Evolutionary conservation across 35 echinoderm and acorn worm species (phyloP).

Genomic region (Diadema setosum): DNA sequence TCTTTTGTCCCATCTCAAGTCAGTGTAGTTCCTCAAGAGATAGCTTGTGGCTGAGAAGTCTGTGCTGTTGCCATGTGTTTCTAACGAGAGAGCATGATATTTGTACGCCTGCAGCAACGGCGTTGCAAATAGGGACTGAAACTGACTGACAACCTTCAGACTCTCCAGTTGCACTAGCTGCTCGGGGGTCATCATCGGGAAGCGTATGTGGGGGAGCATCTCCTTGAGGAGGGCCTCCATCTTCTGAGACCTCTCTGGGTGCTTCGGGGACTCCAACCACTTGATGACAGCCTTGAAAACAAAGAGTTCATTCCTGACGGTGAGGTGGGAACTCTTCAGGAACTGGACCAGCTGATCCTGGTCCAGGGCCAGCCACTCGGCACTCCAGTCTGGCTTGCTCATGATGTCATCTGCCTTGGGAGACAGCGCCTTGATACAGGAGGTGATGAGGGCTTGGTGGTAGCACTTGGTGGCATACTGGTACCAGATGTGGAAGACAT

Average conservation of each 20-base stretch:
- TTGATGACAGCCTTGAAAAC: slow-evolving; percentile 82
- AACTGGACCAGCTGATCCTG: slow-evolving; percentile 90
- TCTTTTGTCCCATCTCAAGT: slow-evolving; percentile 92
- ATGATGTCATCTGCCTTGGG: slow-evolving; percentile 99
- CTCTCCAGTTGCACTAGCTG: slow-evolving; percentile 78
- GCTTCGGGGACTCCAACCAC: slow-evolving; percentile 86
- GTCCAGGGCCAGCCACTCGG: slow-evolving; percentile 90
- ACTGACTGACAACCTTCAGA: slow-evolving; percentile 54
- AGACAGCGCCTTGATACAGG: slow-evolving; percentile 81
- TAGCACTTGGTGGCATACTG: slow-evolving; percentile 99
- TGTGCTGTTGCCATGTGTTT: slow-evolving; percentile 52
- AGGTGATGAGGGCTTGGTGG: slow-evolving; percentile 72
- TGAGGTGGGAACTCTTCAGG: slow-evolving; percentile 86
- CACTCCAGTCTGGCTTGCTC: slow-evolving; percentile 86
- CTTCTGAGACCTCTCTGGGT: slow-evolving; percentile 61
- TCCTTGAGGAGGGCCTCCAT: slow-evolving; percentile 64
- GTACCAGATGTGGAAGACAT: slow-evolving; percentile 98
- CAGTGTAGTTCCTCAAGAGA: slow-evolving; percentile 91
- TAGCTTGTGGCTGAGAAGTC: slow-evolving; percentile 59
- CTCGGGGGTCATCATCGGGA: slow-evolving; percentile 94
- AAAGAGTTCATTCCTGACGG: slow-evolving; percentile 81
- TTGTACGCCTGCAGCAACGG: slow-evolving; percentile 85
- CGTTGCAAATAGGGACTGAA: slow-evolving; percentile 51
- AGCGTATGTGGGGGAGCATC: slow-evolving; percentile 72
- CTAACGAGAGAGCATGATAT: slow-evolving; percentile 80